Conservation (phyloP, 2,888 invertebrate genomes). For the Muschampia plurimacula region DNA sequence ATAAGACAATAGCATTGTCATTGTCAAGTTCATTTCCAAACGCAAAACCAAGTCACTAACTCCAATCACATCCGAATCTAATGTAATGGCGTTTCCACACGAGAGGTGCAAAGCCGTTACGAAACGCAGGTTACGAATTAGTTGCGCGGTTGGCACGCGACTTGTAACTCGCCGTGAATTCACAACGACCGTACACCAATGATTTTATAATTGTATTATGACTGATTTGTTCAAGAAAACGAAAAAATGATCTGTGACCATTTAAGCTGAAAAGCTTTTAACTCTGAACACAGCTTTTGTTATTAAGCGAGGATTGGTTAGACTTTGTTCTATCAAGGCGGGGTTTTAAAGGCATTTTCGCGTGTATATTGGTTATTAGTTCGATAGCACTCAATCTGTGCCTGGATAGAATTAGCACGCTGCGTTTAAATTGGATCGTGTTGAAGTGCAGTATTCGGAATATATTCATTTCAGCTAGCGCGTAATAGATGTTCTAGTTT, state of each 20-base stretch:
- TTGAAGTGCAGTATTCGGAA: slow-evolving; percentile 20
- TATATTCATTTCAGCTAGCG: slow-evolving; percentile 9
- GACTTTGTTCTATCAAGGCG: slow-evolving; percentile 21
- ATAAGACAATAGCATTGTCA: slow-evolving; percentile 42
- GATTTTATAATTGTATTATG: slow-evolving; percentile 51
- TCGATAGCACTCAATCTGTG: slow-evolving; percentile 17
- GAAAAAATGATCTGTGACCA: slow-evolving; percentile 31
- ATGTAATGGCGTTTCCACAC: slow-evolving; percentile 68
- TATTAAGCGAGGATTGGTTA: slow-evolving; percentile 13
- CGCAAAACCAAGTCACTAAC: slow-evolving; percentile 59
- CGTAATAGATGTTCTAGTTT: not conserved
- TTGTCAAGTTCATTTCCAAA: slow-evolving; percentile 42
- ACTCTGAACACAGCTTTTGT: not conserved
- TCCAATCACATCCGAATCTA: slow-evolving; percentile 51
- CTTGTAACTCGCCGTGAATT: slow-evolving; percentile 67
- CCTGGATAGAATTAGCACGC: slow-evolving; percentile 38
- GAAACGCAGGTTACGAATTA: slow-evolving; percentile 62
- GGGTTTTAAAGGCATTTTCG: slow-evolving; percentile 33
- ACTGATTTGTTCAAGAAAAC: slow-evolving; percentile 42
- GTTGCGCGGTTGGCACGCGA: slow-evolving; percentile 69
- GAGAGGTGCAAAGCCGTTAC: slow-evolving; percentile 66
- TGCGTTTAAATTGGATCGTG: slow-evolving; percentile 40
- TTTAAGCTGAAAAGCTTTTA: slow-evolving; percentile 16
- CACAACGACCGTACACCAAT: slow-evolving; percentile 54
- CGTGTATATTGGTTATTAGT: slow-evolving; percentile 42